A percentile compares a stretch with the other conserved stretches of the same genome.
phyloP scores from a whole-genome alignment of 2,797 vertebrate species.

The Adelosebastes latens region DNA sequence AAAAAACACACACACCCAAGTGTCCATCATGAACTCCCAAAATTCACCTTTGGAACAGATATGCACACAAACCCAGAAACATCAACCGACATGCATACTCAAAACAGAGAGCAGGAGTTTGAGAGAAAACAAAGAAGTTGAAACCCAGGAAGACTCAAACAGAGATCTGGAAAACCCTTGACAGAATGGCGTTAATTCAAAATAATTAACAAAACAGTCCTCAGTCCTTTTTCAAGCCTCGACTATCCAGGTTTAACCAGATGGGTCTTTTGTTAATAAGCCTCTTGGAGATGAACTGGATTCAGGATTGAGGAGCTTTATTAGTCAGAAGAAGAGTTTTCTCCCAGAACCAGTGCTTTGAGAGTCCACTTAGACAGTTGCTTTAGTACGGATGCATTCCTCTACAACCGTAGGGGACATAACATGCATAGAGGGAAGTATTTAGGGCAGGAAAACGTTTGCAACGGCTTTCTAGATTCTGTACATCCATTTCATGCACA shows the following conservation, averaged over 20 bases:
- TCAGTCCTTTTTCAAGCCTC: not conserved
- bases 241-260: conserved; percentile 1
- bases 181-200: not conserved
- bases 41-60: not conserved
- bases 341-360: conserved; percentile 44
- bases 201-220: no score
- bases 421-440: conserved; percentile 50
- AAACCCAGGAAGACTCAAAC: conserved; percentile 30
- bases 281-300: not conserved
- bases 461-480: not conserved
- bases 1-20: not conserved
- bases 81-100: conserved; percentile 53
- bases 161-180: conserved; percentile 13
- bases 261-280: not conserved
- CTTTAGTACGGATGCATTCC: conserved; percentile 22
- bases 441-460: not conserved
- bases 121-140: conserved; percentile 46
- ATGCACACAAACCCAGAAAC: conserved; percentile 15
- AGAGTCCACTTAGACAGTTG: conserved; percentile 2
- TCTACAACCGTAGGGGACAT: not conserved
- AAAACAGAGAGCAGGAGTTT: conserved; percentile 42
- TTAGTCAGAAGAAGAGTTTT: conserved; percentile 13
- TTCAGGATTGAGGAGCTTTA: not conserved
- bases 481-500: conserved; percentile 48
- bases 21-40: not conserved